Evolutionary conservation across 2,113 vertebrate genomes (phyloP), one percentile per base, ranked within the genome.

Genomic region (Aspidoscelis tigris): DNA sequence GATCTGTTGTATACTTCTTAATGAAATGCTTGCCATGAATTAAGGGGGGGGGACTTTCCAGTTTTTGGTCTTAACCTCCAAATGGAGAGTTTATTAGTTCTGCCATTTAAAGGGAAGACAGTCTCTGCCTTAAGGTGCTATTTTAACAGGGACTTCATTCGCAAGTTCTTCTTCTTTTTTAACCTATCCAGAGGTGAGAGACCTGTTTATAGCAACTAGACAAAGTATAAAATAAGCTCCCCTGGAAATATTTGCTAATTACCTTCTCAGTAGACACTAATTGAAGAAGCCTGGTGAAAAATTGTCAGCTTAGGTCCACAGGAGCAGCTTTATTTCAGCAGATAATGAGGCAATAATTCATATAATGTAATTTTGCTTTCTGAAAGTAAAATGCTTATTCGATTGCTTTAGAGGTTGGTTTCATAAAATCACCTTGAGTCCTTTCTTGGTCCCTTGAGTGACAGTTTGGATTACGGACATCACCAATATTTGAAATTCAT

Each of bases 231-330:
- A 58, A 20, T 69, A 84, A 87, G 0, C 33, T 82, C 78, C 69
- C 0, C 4, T 73, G 82, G 79, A 87, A 86, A 86, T 65, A 86
- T 70, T 33, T 83, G 39, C 7, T 81, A 85, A 85, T 76, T 88
- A 21, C 53, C 20, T 26, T 85, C 50, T 43, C 5, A 3, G 5
- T 44, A 70, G 12, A 11, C 84, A 76, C 86, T 43, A 33, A 26
- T 70, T 64, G 55, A 53, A 22, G 44, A 81, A 43, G 12, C 21
- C 43, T 69, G 39, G 4, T 80, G 84, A 6, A 24, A 1, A 10
- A 53, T 39, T 70, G 11, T 75, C 78, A 82, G 80, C 7, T 78
- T 53, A 85, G 20, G 11, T 89, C 78, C 88, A 12, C 16, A 22
- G 41, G 66, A 16, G 2, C 61, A 11, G 16, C 14, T 77, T 77